These are phyloP conservation scores for Podiceps cristatus DNA, from an alignment of 2,113 vertebrate genomes.

Conservation along the genomic window DNA sequence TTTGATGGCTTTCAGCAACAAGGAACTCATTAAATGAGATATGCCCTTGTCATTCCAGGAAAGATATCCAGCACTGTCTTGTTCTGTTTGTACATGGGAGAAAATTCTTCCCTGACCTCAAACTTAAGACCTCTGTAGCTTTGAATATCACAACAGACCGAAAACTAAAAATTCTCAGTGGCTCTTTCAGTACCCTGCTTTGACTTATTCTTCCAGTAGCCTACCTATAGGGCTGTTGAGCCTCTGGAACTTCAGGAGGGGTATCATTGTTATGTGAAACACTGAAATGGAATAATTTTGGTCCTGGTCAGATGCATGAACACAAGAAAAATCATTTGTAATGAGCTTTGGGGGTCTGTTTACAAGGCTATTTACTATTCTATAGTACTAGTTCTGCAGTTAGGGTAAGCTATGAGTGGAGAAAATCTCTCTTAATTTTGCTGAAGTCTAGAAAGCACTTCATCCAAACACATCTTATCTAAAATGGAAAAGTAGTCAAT, in stretches of 20 bases:
- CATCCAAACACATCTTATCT: background rate
- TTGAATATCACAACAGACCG: background rate
- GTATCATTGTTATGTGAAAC: background rate
- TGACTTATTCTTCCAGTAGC: background rate
- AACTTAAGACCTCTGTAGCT: background rate
- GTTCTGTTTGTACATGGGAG: background rate
- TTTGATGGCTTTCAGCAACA: background rate
- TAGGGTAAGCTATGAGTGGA: background rate
- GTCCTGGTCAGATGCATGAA: background rate
- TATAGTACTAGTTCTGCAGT: background rate
- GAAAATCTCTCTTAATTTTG: background rate
- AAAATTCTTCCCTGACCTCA: background rate
- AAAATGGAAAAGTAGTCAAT: background rate
- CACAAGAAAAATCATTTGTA: background rate
- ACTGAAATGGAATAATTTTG: background rate
- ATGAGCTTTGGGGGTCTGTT: background rate
- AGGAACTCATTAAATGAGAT: background rate
- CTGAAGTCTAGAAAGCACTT: background rate
- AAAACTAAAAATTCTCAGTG: background rate
- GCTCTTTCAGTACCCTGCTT: background rate
- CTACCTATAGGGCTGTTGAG: background rate
- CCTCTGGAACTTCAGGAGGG: background rate
- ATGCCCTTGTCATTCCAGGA: background rate
- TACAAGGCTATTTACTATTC: background rate
- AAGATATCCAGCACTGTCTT: fast-evolving